Evolutionary conservation across 1,140 invertebrate genomes (phyloP).

Genomic region (Argopecten irradians): DNA sequence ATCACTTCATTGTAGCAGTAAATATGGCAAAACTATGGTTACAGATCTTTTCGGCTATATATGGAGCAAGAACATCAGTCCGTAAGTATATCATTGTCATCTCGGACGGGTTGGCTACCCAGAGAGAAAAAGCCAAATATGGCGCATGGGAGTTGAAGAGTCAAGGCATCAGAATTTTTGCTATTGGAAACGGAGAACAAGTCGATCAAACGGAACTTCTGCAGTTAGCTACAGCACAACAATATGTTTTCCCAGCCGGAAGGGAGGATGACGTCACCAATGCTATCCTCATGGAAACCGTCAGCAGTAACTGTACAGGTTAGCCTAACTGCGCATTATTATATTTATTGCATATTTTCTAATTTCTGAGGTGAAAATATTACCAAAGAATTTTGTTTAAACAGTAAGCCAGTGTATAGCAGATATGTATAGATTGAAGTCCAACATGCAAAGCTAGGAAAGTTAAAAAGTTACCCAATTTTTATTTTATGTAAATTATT

Average conservation of each 20-base stretch:
- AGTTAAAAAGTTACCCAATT: too few species aligned
- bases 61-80: not conserved
- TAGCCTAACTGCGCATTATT: too few species aligned
- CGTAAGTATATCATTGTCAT: not conserved
- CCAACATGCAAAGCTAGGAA: too few species aligned
- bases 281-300: not conserved
- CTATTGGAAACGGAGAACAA: not conserved
- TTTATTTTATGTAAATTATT: too few species aligned
- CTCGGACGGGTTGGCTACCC: not conserved
- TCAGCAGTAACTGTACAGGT: not conserved
- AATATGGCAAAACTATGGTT: too few species aligned
- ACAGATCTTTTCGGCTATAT: not conserved
- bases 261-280: not conserved
- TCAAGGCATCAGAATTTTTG: not conserved
- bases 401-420: too few species aligned
- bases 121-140: not conserved
- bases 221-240: not conserved
- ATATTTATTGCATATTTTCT: too few species aligned
- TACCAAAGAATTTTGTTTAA: too few species aligned
- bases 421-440: too few species aligned
- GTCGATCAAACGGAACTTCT: not conserved
- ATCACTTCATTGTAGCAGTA: too few species aligned
- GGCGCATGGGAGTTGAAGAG: not conserved
- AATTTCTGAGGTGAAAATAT: too few species aligned
- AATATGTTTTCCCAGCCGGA: not conserved